Evolutionary conservation across 2,888 invertebrate genomes (phyloP).

Genomic region (Pemphredon lugubris): DNA sequence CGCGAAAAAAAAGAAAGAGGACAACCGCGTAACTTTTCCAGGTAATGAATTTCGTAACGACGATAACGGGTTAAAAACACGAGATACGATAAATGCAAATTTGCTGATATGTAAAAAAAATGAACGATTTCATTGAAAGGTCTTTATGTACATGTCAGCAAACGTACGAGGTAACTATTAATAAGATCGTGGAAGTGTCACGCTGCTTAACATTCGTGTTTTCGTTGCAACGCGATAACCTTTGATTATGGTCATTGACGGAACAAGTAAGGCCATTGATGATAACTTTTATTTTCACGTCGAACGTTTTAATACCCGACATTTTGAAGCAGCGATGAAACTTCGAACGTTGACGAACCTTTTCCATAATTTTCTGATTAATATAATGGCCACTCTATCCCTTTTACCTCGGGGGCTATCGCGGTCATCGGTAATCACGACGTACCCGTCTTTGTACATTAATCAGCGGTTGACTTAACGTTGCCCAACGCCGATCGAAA

Average conservation of each 20-base stretch:
- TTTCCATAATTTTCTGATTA: constrained; percentile 32
- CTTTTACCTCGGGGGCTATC: constrained; percentile 39
- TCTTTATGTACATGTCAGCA: constrained; percentile 40
- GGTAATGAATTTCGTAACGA: constrained; percentile 1
- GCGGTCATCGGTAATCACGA: constrained; percentile 41
- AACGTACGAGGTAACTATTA: too few species aligned
- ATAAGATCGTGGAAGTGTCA: too few species aligned
- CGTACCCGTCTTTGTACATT: constrained; percentile 45
- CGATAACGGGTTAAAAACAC: background rate
- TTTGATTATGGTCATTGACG: too few species aligned
- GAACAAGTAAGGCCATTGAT: too few species aligned
- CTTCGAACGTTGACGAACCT: constrained; percentile 1
- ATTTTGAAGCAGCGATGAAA: background rate
- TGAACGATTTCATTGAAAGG: constrained; percentile 45
- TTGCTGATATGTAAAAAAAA: background rate
- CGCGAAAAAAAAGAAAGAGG: background rate
- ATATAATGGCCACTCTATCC: constrained; percentile 28
- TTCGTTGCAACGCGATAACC: too few species aligned
- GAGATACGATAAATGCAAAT: constrained; percentile 10
- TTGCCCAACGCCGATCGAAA: constrained; percentile 33
- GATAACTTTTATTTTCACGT: too few species aligned
- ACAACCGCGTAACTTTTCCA: background rate
- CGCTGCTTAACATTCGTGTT: too few species aligned
- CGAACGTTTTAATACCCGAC: too few species aligned
- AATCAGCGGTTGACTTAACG: constrained; percentile 55